phyloP scores from a whole-genome alignment of 2,797 vertebrate species.

The Rousettus madagascariensis region DNA sequence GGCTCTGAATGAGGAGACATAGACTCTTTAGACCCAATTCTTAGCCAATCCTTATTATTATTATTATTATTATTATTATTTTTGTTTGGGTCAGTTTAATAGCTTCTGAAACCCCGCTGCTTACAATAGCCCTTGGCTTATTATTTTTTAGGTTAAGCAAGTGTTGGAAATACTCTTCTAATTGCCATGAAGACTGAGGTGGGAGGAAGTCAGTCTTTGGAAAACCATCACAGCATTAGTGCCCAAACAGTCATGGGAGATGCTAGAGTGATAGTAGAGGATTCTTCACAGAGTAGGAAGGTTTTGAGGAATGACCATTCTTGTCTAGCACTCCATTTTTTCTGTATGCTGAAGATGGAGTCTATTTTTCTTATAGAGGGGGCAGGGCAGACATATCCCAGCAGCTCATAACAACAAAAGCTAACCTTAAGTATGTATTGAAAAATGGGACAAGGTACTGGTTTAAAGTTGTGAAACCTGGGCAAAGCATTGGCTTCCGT shows the following conservation, averaged over 20 bases:
- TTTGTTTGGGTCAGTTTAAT: neutral
- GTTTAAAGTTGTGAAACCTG: neutral
- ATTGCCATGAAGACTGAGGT: neutral
- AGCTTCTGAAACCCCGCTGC: neutral
- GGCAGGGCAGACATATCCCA: neutral
- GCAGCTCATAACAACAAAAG: neutral
- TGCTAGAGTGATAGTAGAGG: neutral
- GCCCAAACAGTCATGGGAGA: neutral
- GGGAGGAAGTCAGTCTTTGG: neutral
- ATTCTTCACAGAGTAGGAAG: neutral
- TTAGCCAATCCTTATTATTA: neutral
- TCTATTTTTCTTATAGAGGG: neutral
- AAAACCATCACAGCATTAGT: neutral
- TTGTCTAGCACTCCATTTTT: neutral
- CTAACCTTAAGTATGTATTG: neutral
- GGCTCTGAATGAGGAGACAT: neutral
- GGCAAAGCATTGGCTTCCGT: neutral
- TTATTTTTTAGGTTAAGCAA: neutral
- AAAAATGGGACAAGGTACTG: neutral
- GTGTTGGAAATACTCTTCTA: neutral
- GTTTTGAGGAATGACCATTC: neutral
- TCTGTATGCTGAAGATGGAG: neutral
- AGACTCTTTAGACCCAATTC: neutral
- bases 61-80: neutral
- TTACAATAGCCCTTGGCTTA: neutral